phyloP scores from a whole-genome alignment of 2,113 vertebrate genomes.

The Stigmatopora nigra region DNA sequence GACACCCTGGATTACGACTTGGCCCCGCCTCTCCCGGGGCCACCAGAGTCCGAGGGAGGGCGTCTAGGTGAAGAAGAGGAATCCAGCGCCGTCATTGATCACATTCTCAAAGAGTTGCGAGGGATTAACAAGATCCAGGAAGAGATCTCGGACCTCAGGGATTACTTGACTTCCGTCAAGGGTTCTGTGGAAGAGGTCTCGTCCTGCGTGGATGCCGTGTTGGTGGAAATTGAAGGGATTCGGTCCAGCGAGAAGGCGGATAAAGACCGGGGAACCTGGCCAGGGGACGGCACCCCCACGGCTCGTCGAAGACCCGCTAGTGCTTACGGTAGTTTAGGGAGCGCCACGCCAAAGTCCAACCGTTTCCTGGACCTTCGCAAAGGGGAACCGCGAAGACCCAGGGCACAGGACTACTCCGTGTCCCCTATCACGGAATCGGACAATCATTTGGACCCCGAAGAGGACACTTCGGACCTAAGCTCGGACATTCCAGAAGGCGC shows the following conservation, averaged over 20 bases:
- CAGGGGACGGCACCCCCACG: conserved; percentile 28
- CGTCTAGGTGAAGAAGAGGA: conserved; percentile 59
- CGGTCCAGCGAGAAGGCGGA: conserved; percentile 59
- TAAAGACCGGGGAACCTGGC: conserved; percentile 49
- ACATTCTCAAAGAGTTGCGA: conserved; percentile 88
- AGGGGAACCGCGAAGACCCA: conserved; percentile 28
- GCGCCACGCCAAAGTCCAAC: conserved; percentile 34
- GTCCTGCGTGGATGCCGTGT: conserved; percentile 86
- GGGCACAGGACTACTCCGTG: conserved; percentile 20
- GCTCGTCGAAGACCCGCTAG: conserved; percentile 47
- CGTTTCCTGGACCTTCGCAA: conserved; percentile 14
- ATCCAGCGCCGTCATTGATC: conserved; percentile 78
- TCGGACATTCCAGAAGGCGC: conserved; percentile 53
- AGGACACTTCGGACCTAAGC: conserved; percentile 55
- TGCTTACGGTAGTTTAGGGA: conserved; percentile 54
- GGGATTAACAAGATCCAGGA: conserved; percentile 95
- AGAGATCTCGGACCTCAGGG: conserved; percentile 88
- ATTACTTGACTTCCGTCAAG: conserved; percentile 84
- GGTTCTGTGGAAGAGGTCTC: conserved; percentile 96
- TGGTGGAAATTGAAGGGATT: conserved; percentile 88
- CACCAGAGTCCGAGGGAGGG: conserved; percentile 50
- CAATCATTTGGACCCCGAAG: conserved; percentile 35
- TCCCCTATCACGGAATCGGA: conserved; percentile 34
- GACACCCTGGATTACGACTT: conserved; percentile 59
- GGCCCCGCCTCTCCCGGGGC: conserved; percentile 43